Evolutionary conservation across 1,140 invertebrate species (phyloP).

Genomic region (Pogonomyrmex barbatus): DNA sequence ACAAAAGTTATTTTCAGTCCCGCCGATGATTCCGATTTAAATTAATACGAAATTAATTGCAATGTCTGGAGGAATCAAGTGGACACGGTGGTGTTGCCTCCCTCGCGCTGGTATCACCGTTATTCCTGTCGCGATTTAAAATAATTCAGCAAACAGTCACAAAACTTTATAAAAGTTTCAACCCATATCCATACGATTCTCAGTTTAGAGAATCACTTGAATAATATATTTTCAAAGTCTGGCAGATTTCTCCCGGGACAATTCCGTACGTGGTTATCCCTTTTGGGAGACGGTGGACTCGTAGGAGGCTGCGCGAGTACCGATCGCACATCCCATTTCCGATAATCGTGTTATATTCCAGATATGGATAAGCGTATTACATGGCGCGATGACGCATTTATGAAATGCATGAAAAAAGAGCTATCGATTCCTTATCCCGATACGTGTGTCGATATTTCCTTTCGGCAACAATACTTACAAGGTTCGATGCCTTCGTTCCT

Average conservation of each 20-base stretch:
- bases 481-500: background rate
- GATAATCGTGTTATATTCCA: slow-evolving; percentile 55
- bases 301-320: background rate
- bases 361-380: background rate
- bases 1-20: background rate
- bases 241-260: slow-evolving; percentile 47
- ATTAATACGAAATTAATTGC: background rate
- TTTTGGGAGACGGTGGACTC: slow-evolving; percentile 38
- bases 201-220: slow-evolving; percentile 44
- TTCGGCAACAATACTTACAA: background rate
- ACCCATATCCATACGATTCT: slow-evolving; percentile 19
- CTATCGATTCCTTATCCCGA: background rate
- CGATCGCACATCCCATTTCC: slow-evolving; percentile 29
- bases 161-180: slow-evolving; percentile 32
- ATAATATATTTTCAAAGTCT: slow-evolving; percentile 47
- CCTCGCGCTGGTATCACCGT: background rate
- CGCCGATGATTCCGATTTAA: background rate
- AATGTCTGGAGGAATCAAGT: background rate
- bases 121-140: background rate
- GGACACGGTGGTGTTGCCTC: too few relatives aligned
- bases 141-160: slow-evolving; percentile 15
- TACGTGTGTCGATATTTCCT: background rate
- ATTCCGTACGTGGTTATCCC: slow-evolving; percentile 11
- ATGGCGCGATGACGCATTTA: slow-evolving; percentile 26
- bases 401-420: slow-evolving; percentile 14